A percentile compares a stretch with the other conserved stretches of the same genome.
phyloP scores from a whole-genome alignment of 2,113 vertebrate species.

The Casuarius casuarius region DNA sequence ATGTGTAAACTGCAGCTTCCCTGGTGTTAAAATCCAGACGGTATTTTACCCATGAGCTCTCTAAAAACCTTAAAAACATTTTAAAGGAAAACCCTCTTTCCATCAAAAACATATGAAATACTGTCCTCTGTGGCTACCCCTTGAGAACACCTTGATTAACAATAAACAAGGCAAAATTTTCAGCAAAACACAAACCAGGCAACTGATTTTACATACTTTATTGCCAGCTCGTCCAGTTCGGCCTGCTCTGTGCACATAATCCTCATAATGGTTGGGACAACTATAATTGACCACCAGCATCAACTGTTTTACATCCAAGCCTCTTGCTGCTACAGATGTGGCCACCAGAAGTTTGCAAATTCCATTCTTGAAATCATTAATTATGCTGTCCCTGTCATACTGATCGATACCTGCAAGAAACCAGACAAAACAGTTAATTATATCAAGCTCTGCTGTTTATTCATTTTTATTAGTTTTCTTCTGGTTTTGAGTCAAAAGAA shows the following conservation, averaged over 20 bases:
- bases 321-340: conserved; percentile 94
- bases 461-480: not conserved
- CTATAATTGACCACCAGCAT: conserved; percentile 97
- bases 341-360: conserved; percentile 96
- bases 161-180: not conserved
- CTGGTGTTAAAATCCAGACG: not conserved
- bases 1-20: not conserved
- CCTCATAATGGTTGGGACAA: conserved; percentile 98
- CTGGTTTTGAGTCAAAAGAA: not conserved
- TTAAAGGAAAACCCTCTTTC: not conserved
- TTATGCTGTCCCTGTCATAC: conserved; percentile 98
- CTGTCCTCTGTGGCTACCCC: not conserved
- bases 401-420: conserved; percentile 91
- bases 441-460: not conserved
- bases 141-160: not conserved
- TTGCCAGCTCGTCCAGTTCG: conserved; percentile 96
- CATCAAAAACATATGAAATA: not conserved
- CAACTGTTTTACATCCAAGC: conserved; percentile 95
- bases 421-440: not conserved
- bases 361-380: conserved; percentile 98
- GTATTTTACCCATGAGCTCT: not conserved
- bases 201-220: conserved; percentile 79
- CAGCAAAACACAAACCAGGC: not conserved
- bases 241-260: conserved; percentile 96
- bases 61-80: not conserved